Evolutionary conservation across 2,113 vertebrate species (phyloP), one percentile per base, ranked within the genome.

Genomic region (Odocoileus hemionus): DNA sequence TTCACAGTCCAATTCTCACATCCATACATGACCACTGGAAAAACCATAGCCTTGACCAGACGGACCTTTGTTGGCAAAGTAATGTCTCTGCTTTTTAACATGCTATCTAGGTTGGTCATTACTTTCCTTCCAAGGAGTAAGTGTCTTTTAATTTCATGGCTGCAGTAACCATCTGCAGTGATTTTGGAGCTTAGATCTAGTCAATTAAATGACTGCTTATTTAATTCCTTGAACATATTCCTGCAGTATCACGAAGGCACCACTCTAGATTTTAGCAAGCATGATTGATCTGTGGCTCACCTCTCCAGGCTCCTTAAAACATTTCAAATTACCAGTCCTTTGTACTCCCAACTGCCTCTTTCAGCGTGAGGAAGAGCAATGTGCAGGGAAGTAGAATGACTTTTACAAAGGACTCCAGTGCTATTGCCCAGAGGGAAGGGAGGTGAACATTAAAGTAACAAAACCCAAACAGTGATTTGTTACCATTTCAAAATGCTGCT

Each of bases 401-500:
- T 92, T 97, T 92, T 92, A 86, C 55, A 50, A 95, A 95, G 33
- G 60, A 97, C 95, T 33, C 25, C 15, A 7, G 45, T 39, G 54
- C 54, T 43, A 54, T 67, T 91, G 76, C 83, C 61, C 60, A 92
- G 33, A 89, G 7, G 10, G 47, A 50, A 39, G 3, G 91, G 60
- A 91, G 83, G 28, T 12, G 87, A 74, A 87, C 95, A 54, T 93
- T 96, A 98, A 97, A 97, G 60, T 91, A 67, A 84, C 89, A 91
- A 91, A 98, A 97, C 64, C 4, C 80, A 90, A 88, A 70, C 90
- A 92, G 93, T 98, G 90, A 94, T 94, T 92, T 98, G 93, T 98
- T 91, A 97, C 98, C 19, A 0, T 98, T 98, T 98, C 96, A 94
- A 98, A 98, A 92, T 80, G 43, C 95, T 94, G 70, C 97, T 98